Evolutionary conservation across 2,797 vertebrate genomes (phyloP).

Genomic region (Mormyrus proboscirostris): DNA sequence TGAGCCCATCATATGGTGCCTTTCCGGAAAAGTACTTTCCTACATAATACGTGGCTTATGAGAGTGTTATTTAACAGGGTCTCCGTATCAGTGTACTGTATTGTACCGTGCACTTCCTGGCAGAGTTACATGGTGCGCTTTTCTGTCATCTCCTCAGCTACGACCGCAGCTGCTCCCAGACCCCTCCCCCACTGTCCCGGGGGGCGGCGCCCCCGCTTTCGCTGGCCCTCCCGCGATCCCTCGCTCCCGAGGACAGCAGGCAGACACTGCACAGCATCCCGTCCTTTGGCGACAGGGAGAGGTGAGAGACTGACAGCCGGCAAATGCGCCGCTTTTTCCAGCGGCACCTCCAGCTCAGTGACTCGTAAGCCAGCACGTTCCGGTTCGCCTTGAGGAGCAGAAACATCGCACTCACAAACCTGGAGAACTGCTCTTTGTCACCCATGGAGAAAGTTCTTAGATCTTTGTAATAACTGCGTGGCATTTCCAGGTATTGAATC

Average conservation of each 20-base stretch:
- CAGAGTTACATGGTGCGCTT: not conserved
- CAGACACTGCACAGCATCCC: conserved; percentile 70
- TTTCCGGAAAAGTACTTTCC: not conserved
- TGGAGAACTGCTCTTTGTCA: not conserved
- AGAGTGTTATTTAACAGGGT: not conserved
- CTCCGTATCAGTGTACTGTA: not conserved
- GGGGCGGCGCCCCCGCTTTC: conserved; percentile 64
- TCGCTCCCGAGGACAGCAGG: conserved; percentile 69
- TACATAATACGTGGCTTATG: not conserved
- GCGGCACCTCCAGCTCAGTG: not conserved
- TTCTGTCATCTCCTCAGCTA: conserved; percentile 50
- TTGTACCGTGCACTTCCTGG: conserved; percentile 36
- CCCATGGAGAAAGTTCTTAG: not conserved
- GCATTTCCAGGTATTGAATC: not conserved
- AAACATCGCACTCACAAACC: not conserved
- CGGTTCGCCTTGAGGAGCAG: no score
- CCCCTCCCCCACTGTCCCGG: conserved; percentile 65
- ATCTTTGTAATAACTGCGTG: not conserved
- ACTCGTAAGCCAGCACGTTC: not conserved
- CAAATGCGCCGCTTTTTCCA: not conserved
- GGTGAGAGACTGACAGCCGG: conserved; percentile 54
- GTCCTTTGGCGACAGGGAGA: conserved; percentile 70
- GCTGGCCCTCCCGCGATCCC: conserved; percentile 62
- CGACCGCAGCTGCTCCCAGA: conserved; percentile 69
- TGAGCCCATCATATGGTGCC: not conserved